These are phyloP conservation scores for Drosophila recens DNA, from an alignment of 2,888 invertebrate genomes.

Conservation along the genomic window DNA sequence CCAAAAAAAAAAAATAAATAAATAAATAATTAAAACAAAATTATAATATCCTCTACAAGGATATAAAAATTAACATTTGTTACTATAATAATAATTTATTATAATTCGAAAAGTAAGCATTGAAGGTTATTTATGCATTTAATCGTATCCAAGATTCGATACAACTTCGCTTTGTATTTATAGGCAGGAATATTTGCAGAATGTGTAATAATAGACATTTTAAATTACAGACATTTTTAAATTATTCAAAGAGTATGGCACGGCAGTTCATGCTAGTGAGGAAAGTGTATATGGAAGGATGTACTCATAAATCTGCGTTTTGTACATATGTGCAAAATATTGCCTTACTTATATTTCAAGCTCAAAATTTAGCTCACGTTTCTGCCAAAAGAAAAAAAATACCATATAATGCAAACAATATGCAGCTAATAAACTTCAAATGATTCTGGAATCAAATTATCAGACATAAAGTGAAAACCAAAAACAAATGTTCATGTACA, in stretches of 20 bases:
- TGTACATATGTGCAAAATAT: slow-evolving; percentile 6
- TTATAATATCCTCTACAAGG: no score
- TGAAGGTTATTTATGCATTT: no score
- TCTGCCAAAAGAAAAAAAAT: background rate
- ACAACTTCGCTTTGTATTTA: no score
- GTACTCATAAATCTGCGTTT: background rate
- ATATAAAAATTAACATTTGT: no score
- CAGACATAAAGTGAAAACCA: slow-evolving; percentile 17
- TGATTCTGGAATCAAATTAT: slow-evolving; percentile 46
- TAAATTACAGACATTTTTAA: background rate
- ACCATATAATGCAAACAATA: slow-evolving; percentile 14
- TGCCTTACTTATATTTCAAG: background rate
- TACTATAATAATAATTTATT: no score
- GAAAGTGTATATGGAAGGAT: background rate
- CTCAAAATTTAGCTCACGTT: slow-evolving; percentile 38
- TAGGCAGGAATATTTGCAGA: no score
- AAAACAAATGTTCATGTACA: slow-evolving; percentile 16
- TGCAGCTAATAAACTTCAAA: slow-evolving; percentile 43
- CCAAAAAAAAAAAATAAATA: no score
- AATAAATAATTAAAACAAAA: no score
- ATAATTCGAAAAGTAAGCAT: no score
- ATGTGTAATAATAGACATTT: background rate
- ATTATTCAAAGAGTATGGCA: background rate
- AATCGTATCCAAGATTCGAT: no score
- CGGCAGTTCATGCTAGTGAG: no score